Evolutionary conservation across 2,113 vertebrate genomes (phyloP).

Genomic region (Thymallus thymallus): DNA sequence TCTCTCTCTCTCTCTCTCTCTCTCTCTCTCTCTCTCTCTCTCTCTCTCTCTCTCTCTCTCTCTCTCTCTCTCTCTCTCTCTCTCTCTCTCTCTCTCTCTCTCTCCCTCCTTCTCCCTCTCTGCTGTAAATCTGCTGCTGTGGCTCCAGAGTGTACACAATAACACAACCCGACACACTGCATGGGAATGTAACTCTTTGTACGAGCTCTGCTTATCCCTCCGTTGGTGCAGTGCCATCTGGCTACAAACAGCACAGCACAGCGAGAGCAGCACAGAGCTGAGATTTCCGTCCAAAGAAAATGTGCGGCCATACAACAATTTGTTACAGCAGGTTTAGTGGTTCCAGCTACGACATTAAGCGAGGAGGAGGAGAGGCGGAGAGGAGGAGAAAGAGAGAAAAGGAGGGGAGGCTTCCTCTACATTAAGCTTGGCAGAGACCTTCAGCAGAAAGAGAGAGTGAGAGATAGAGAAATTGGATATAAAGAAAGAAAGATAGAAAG

Average conservation of each 20-base stretch:
- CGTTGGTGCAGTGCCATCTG: conserved; percentile 40
- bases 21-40: too few relatives aligned
- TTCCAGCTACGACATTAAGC: conserved; percentile 6
- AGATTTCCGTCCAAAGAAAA: not conserved
- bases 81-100: too few relatives aligned
- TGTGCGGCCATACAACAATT: conserved; percentile 18
- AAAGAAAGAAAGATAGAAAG: not conserved
- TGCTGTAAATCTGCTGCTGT: not conserved
- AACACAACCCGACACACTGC: not conserved
- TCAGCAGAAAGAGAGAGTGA: not conserved
- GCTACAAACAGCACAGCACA: conserved; percentile 3
- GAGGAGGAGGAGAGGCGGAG: not conserved
- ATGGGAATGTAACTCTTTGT: not conserved
- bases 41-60: too few relatives aligned
- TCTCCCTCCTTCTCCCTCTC: too few relatives aligned
- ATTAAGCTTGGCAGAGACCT: too few relatives aligned
- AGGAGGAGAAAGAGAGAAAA: too few relatives aligned
- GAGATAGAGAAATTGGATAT: too few relatives aligned
- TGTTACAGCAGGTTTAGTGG: conserved; percentile 6
- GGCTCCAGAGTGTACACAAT: conserved; percentile 1
- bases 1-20: too few relatives aligned
- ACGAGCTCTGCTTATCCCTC: conserved; percentile 24
- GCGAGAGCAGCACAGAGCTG: too few relatives aligned
- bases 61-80: too few relatives aligned
- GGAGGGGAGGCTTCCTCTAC: too few relatives aligned